Evolutionary conservation across 1,140 invertebrate species (phyloP), one percentile per base, ranked within the genome.

Genomic region (Ruditapes philippinarum): DNA sequence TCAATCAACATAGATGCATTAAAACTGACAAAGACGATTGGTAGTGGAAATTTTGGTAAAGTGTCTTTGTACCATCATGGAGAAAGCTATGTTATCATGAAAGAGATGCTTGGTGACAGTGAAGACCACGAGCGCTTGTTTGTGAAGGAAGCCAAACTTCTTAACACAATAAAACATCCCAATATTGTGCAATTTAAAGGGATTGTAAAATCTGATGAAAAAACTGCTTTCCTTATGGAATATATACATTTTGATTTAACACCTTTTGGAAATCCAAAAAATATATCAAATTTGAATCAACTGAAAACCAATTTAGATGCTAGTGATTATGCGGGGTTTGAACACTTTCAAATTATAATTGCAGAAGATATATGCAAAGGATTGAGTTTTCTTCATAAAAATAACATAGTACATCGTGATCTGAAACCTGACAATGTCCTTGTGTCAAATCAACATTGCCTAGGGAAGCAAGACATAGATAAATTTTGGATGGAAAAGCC

Each of bases 351-450:
- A 4, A 7, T 25, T 42, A 51, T 49, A 3, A 78, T 78, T 49
- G 74, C 74, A 45, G 12, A 22, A 25, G 74, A 78, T 51, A 49
- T 78, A 9, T 25, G 22, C n/a, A 42, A 33, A 49, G 38, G 74
- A 45, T 40, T 78, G n/a, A 14, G 5, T 22, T 78, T 25, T 78
- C 45, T 78, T 25, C 74, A 78, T 49, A 25, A 49, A 40, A 78
- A 78, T n/a, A 40, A 51, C n/a, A 49, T 78, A 45, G 74, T 45
- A 51, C 74, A 78, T 33, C 36, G 74, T 5, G 74, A 78, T 33
- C 42, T 78, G 9, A 78, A 78, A 78, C 74, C 74, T 40, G 74
- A 40, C 33, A 78, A 78, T 49, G 38, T 78, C n/a, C 38, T 78
- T 22, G 74, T 78, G n/a, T 78, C 74, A 22, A 78, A 78, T 25